Evolutionary conservation across 2,113 vertebrate genomes (phyloP).

Genomic region (Bufo gargarizans): DNA sequence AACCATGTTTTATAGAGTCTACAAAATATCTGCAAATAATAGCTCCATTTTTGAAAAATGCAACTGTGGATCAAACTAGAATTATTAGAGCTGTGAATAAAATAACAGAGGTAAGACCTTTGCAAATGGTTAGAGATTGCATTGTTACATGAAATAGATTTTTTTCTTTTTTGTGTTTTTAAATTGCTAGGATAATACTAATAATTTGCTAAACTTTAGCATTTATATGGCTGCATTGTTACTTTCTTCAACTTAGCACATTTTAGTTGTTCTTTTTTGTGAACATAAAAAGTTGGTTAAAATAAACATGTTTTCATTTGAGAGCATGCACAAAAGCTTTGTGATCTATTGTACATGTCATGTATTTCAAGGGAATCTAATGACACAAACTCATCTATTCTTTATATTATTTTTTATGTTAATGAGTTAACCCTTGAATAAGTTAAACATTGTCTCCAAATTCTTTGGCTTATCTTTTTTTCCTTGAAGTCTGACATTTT

Average conservation of each 20-base stretch:
- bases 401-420: too few relatives aligned
- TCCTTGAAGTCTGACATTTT: too few relatives aligned
- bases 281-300: too few relatives aligned
- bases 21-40: conserved; percentile 10
- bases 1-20: background rate
- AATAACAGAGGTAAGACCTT: conserved; percentile 9
- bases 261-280: background rate
- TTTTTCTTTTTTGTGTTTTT: background rate
- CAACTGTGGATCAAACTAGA: background rate
- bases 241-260: background rate
- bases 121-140: background rate
- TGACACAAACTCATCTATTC: too few relatives aligned
- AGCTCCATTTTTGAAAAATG: background rate
- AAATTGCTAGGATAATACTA: background rate
- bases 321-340: too few relatives aligned
- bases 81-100: background rate
- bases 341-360: too few relatives aligned
- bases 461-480: too few relatives aligned
- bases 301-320: too few relatives aligned
- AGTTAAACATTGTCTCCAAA: too few relatives aligned
- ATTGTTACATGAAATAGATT: background rate
- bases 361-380: too few relatives aligned
- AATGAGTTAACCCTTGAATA: too few relatives aligned
- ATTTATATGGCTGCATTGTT: background rate
- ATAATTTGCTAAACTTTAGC: background rate